These are phyloP conservation scores for Helogale parvula DNA, from an alignment of 2,113 vertebrate species.

Conservation along the genomic window DNA sequence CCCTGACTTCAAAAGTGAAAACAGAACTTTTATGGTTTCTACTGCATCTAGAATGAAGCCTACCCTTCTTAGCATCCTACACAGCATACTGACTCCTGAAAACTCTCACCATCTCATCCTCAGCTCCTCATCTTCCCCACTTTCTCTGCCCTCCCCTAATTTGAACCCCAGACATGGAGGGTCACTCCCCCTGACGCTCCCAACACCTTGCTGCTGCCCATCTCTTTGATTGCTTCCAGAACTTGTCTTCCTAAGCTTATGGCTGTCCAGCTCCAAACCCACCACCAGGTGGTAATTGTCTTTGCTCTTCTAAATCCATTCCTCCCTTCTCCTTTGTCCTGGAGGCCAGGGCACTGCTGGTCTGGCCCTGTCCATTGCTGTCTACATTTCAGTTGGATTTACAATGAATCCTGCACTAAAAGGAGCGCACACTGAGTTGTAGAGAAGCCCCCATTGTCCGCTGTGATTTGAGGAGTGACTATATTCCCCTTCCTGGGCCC, in stretches of 20 bases:
- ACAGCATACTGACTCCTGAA: background rate
- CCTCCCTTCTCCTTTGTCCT: background rate
- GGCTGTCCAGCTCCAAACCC: background rate
- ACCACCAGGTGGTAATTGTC: background rate
- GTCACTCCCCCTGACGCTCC: rapidly evolving
- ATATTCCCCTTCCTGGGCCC: background rate
- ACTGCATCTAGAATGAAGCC: no score
- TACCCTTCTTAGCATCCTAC: no score
- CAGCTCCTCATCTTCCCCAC: rapidly evolving
- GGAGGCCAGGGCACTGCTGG: background rate
- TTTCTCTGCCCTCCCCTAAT: background rate
- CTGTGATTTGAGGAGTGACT: no score
- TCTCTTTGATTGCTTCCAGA: background rate
- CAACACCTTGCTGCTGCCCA: rapidly evolving
- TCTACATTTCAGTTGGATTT: background rate
- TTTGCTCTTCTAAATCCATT: background rate
- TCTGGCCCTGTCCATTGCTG: background rate
- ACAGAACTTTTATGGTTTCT: background rate
- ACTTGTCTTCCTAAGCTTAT: background rate
- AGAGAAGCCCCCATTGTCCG: background rate
- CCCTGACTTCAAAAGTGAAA: background rate
- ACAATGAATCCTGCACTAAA: background rate
- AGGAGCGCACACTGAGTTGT: background rate
- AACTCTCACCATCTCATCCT: rapidly evolving
- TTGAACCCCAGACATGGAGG: background rate